Conservation (phyloP, 2,113 vertebrate genomes). For the Hystrix brachyura region DNA sequence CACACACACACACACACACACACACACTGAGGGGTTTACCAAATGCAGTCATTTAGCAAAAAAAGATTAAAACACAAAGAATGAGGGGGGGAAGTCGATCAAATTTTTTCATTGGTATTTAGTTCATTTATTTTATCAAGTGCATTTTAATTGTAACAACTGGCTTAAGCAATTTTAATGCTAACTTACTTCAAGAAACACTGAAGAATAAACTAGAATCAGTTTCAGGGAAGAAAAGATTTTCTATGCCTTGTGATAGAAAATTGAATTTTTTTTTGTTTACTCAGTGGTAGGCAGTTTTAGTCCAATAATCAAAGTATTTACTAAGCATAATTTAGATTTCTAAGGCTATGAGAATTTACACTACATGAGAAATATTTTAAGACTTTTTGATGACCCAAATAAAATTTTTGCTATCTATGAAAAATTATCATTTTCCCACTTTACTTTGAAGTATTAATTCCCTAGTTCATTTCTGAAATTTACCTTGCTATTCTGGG, state of each 20-base stretch:
- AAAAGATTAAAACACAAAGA: slow-evolving; percentile 48
- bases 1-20: not conserved
- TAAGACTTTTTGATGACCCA: not conserved
- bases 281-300: slow-evolving; percentile 25
- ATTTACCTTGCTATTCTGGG: slow-evolving; percentile 62
- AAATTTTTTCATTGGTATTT: slow-evolving; percentile 43
- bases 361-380: not conserved
- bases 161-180: slow-evolving; percentile 63
- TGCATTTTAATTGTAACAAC: slow-evolving; percentile 71
- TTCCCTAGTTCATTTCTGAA: slow-evolving; percentile 62
- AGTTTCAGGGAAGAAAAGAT: slow-evolving; percentile 3
- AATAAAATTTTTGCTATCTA: slow-evolving; percentile 1
- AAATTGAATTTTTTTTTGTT: not conserved
- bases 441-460: slow-evolving; percentile 18
- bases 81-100: not conserved
- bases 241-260: not conserved
- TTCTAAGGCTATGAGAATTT: not conserved
- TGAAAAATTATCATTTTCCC: not conserved
- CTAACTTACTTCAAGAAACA: slow-evolving; percentile 51
- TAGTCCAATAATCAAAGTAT: slow-evolving; percentile 61
- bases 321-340: slow-evolving; percentile 25
- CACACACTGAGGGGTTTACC: not conserved
- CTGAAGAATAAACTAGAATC: slow-evolving; percentile 13
- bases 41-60: not conserved
- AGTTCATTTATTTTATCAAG: slow-evolving; percentile 77